Evolutionary conservation across 2,797 vertebrate species (phyloP), one percentile per base, ranked within the genome.

Genomic region (Triplophysa bombifrons): DNA sequence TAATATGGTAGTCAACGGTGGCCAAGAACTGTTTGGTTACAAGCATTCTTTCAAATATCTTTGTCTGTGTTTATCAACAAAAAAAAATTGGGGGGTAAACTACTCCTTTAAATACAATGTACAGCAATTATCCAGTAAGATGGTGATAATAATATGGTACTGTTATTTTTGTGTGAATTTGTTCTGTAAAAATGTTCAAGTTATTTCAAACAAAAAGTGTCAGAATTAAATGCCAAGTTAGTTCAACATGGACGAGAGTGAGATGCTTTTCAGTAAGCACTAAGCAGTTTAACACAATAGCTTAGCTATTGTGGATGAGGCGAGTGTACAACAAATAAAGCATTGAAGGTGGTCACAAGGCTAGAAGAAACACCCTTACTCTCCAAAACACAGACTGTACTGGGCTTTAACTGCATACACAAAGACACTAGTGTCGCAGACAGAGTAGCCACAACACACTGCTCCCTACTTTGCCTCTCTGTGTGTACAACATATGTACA

Each of bases 401-500:
- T 84, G 55, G 82, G 82, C 60, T 55, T 84, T 89, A 16, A 88
- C 85, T 82, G 38, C 74, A 48, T 61, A 38, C 82, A 92, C 91
- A 93, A 93, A 90, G 86, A 78, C 74, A 51, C 25, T 81, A 87
- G 80, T 92, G 89, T 91, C 73, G 17, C 20, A 58, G 51, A 72
- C 8, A 13, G 13, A 13, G 46, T 46, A 55, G 25, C 5, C 25
- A 48, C 51, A 48, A n/a, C 51, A 11, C 56, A 16, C 48, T 17
- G 12, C 14, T 53, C 44, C 74, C 55, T 68, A 19, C 55, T 80
- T 74, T 68, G 71, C 3, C 30, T 74, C 22, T 7, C 12, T 66
- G 66, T 82, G 68, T 87, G 83, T 55, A 46, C 25, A 55, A 66
- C 16, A 34, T 30, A 14, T 34, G 60, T 30, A 34, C 27, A 84